A percentile compares a stretch with the other conserved stretches of the same genome.
Conservation (phyloP, 1,140 invertebrate species). For the Drosophila burlai region DNA sequence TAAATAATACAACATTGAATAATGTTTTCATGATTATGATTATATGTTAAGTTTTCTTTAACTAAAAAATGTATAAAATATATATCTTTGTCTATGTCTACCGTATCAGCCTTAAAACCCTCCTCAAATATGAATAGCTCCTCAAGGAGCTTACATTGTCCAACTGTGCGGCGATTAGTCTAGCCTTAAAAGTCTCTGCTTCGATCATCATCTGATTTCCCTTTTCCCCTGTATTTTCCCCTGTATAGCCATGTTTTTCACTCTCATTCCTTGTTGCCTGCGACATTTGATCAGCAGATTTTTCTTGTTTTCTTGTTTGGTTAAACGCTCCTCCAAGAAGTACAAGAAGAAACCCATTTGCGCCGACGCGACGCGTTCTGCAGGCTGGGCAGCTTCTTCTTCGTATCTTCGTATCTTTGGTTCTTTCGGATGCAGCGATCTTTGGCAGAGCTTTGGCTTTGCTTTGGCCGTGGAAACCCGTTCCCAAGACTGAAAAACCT, state of each 20-base stretch:
- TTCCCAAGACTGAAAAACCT: conserved; percentile 54
- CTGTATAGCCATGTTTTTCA: conserved; percentile 56
- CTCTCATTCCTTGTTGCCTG: conserved; percentile 58
- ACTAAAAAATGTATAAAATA: background rate
- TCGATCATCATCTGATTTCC: conserved; percentile 1
- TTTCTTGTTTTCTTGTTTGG: conserved; percentile 54
- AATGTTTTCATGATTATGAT: no score
- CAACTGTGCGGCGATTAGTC: conserved; percentile 32
- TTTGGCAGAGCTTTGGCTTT: conserved; percentile 27
- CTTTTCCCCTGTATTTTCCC: background rate
- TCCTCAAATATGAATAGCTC: background rate
- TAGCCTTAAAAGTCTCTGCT: conserved; percentile 6
- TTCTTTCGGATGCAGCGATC: conserved; percentile 12
- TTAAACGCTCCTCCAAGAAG: conserved; percentile 44
- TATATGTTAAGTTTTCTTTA: no score
- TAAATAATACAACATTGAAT: background rate
- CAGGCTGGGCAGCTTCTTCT: conserved; percentile 23
- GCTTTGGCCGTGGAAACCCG: conserved; percentile 43
- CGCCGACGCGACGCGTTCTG: conserved; percentile 12
- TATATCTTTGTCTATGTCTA: background rate
- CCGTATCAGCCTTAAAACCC: background rate
- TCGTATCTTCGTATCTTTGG: conserved; percentile 23
- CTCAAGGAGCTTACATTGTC: background rate
- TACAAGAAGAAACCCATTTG: conserved; percentile 42
- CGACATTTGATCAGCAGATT: conserved; percentile 61